phyloP scores from a whole-genome alignment of 2,888 invertebrate genomes.

The Rhingia rostrata region DNA sequence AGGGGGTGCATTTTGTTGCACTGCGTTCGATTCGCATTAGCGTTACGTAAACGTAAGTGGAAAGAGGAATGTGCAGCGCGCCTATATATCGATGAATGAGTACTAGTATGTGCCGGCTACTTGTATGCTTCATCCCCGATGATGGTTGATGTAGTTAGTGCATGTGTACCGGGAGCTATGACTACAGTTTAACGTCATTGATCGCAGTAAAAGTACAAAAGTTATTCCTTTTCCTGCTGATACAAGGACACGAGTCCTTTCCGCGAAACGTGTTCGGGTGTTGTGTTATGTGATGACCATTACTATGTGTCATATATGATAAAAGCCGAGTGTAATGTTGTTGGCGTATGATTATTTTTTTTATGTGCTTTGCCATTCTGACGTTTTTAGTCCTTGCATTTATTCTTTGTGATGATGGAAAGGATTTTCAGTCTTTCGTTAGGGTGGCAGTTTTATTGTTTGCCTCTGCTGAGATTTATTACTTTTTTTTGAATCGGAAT shows the following conservation, averaged over 20 bases:
- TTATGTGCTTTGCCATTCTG: conserved; percentile 17
- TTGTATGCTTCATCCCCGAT: conserved; percentile 9
- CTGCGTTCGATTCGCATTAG: conserved; percentile 1
- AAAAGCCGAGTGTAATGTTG: conserved; percentile 29
- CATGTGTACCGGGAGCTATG: conserved; percentile 7
- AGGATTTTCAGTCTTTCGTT: conserved; percentile 8
- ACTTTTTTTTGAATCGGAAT: conserved; percentile 26
- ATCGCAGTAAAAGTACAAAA: not conserved
- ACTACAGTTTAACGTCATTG: conserved; percentile 13
- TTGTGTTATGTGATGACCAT: conserved; percentile 14
- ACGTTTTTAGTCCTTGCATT: conserved; percentile 6
- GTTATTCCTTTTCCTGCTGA: not conserved
- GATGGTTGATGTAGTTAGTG: conserved; percentile 10
- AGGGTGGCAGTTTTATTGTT: conserved; percentile 3
- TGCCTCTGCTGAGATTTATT: conserved; percentile 14
- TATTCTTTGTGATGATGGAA: conserved; percentile 12
- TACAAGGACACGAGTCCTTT: conserved; percentile 4
- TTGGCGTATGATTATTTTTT: conserved; percentile 9
- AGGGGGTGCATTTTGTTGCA: not conserved
- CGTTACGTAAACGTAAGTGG: conserved; percentile 67
- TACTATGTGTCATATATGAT: conserved; percentile 34
- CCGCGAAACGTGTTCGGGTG: conserved; percentile 1
- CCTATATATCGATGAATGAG: conserved; percentile 43
- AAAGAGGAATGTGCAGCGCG: conserved; percentile 22
- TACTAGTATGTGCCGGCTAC: conserved; percentile 8